Base-by-base conservation (phyloP, 2,113 vertebrate genomes). In the Marmota flaviventris region DNA sequence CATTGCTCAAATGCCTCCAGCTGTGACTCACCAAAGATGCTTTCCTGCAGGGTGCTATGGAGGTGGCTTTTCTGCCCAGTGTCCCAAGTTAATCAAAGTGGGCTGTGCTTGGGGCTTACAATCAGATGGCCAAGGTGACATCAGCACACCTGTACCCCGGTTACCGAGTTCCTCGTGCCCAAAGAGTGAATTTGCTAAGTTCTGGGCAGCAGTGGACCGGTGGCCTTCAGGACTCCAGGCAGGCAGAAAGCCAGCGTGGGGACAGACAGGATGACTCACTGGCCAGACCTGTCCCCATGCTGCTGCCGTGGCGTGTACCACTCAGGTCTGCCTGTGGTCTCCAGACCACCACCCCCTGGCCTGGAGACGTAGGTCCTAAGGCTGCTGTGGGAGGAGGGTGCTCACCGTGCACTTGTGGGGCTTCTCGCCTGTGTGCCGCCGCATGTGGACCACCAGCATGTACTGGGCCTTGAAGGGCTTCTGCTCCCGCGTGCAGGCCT, bases 381-480 rank as follows among this genome's bases (percentile, higher is more conserved):
- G 7, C 17, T 20, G 32, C 1, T 0, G 4, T 11, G 10, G 8
- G 3, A 4, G 42, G 18, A 13, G 51, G 34, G 42, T 51, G 94
- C 99, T 99, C 98, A 99, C 99, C 94, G 99, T 99, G 99, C 99
- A 99, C 96, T 99, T 99, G 97, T 99, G 99, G 0, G 99, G 99
- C 97, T 99, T 99, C 98, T 99, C 99, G 45, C 99, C 99, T 0
- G 99, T 99, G 99, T 99, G 99, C 11, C 99, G 97, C 70, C 99
- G 98, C 99, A 99, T 99, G 98, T 99, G 99, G 90, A 99, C 99
- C 96, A 99, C 99, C 98, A 99, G 97, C 99, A 99, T 99, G 96
- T 99, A 99, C 98, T 99, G 99, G 1, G 99, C 99, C 98, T 99
- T 99, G 98, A 99, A 99, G 63, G 99, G 99, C 97, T 99, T 99